Percentiles rank a stretch among this genome's conserved stretches.
These are phyloP conservation scores for Furcula furcula DNA, from an alignment of 2,888 invertebrate species.

Conservation along the genomic window DNA sequence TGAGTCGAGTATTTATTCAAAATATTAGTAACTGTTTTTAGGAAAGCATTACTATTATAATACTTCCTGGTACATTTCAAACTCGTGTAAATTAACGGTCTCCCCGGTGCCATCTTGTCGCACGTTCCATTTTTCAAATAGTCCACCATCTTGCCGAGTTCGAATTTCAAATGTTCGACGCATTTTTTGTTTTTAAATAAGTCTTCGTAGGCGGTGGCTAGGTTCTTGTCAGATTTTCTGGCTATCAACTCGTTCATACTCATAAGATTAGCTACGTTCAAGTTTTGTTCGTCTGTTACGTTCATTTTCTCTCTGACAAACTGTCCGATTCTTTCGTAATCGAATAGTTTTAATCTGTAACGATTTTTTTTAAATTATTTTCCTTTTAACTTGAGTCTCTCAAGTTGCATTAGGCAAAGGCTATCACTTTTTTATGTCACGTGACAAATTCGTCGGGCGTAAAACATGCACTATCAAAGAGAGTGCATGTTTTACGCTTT, in stretches of 20 bases:
- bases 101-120: background rate
- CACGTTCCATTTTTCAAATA: conserved; percentile 8
- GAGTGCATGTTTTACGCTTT: too few relatives aligned
- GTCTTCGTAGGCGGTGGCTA: conserved; percentile 18
- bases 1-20: conserved; percentile 40
- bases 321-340: conserved; percentile 25
- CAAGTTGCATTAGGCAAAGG: too few relatives aligned
- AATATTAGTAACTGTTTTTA: conserved; percentile 37
- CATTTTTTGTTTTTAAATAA: conserved; percentile 20
- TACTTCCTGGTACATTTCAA: conserved; percentile 9
- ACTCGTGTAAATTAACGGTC: background rate
- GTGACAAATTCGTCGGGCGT: too few relatives aligned
- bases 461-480: too few relatives aligned
- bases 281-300: background rate
- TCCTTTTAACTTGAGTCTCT: too few relatives aligned
- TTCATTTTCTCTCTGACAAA: conserved; percentile 1
- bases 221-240: background rate
- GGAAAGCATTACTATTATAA: conserved; percentile 25
- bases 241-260: background rate
- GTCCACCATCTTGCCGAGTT: conserved; percentile 8
- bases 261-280: background rate
- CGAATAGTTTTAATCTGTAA: conserved; percentile 37
- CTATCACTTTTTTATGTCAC: too few relatives aligned
- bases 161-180: conserved; percentile 12
- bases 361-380: too few relatives aligned